Evolutionary conservation across 2,113 vertebrate genomes (phyloP), one percentile per base, ranked within the genome.

Genomic region (Clupea harengus): DNA sequence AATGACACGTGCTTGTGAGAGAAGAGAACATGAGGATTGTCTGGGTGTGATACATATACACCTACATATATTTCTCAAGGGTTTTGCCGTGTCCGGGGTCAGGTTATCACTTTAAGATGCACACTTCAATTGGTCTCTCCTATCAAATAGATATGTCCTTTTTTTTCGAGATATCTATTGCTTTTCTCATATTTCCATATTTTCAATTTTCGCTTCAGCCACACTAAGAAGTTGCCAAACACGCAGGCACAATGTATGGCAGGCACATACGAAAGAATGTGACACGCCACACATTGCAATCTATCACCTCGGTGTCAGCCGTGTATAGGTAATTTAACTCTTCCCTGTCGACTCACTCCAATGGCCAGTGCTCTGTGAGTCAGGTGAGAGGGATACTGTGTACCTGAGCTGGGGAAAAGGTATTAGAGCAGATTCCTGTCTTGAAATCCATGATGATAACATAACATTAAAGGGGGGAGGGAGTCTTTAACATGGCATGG

Each of bases 121-220:
- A 11, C 64, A 72, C 25, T 72, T 28, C n/a, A 72, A 72, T 72
- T 72, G 28, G 25, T 72, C 28, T 72, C n/a, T 72, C 64, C 64
- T 72, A 32, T 72, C 64, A 25, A 72, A 72, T 72, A 25, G 25
- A 32, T 32, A 72, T 72, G 25, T 47, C 60, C 84, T 86, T 67
- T 86, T 78, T 88, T 87, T 80, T 32, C 52, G 52, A 80, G 44
- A 15, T 87, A 82, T 89, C 57, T 81, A 28, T 83, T 88, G 75
- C 49, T 45, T 83, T 32, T 13, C 46, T 82, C 39, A 81, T 25
- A 89, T 88, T 89, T 88, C 87, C 90, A 91, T 91, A 90, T 90
- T 90, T 91, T 89, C 86, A 89, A 91, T 91, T 90, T 89, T 87
- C 88, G 87, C 90, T 84, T 90, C 84, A 84, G 75, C 82, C 81